Base-by-base conservation (phyloP, 2,888 invertebrate species). In the Dasysyrphus tricinctus region DNA sequence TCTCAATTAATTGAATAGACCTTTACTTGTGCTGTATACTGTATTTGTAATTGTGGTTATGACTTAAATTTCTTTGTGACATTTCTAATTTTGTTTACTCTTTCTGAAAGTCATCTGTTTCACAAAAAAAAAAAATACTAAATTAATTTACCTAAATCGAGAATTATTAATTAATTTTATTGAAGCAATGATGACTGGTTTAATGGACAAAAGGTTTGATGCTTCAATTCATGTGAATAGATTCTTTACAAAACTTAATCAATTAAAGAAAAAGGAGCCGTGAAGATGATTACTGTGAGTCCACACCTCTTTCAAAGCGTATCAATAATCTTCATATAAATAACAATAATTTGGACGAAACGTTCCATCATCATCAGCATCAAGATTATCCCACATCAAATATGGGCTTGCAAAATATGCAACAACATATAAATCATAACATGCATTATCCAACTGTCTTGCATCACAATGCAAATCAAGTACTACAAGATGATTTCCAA, bases 291-390 rank as follows among this genome's bases (percentile, higher is more conserved):
- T 94, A 94, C 88, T 97, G 97, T 90, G 97, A 91, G 51, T 91
- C 97, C 90, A 96, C 96, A 94, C 97, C 98, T 73, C 93, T 98
- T 72, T 97, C 97, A 14, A 98, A 98, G 92, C 94, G 97, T 90
- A 97, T 98, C 89, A 97, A 97, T 92, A 97, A 97, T 93, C 94
- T 98, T 70, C 97, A 97, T 90, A 95, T 97, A 89, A 96, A 67
- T 24, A 67, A 65, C 19, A 65, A 96, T 91, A 94, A 94, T 91
- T 63, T 81, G 54, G 84, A 79, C 3, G 73, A 83, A 14, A 29
- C 70, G 16, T 70, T 77, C 24, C 47, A 75, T n/a, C 78, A 84
- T n/a, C 67, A 65, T 14, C 39, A 59, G 7, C 19, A 59, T 67
- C 85, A 79, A 32, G 87, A 88, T 63, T 80, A 79, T 63, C 44